Base-by-base conservation (phyloP, 2,888 invertebrate species). In the Leptopilina syphax region DNA sequence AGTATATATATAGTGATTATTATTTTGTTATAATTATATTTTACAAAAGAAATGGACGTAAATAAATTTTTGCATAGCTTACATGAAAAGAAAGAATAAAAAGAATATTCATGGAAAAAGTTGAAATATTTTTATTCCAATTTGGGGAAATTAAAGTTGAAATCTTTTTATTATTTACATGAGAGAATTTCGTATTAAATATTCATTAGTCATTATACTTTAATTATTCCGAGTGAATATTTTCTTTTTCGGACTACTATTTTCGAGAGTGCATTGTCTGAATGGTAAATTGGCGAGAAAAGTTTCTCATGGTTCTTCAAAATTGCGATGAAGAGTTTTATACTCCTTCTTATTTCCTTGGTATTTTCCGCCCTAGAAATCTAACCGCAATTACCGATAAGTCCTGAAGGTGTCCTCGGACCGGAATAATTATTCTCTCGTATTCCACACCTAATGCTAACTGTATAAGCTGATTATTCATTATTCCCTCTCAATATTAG, bases 401-500 rank as follows among this genome's bases (percentile, higher is more conserved):
- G 65, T 65, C 65, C 65, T 41, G 65, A 34, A 65, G 65, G 34
- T 65, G 24, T 65, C 65, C 65, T 65, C 65, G 65, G 65, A 65
- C 65, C 34, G 65, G 65, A 65, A 65, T 65, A 65, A 65, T 65
- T 65, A 65, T 65, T 65, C 65, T 65, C 65, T 65, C 65, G 34
- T 65, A 65, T 27, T 34, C 34, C 34, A 41, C 13, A 41, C 65
- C 27, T 34, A 13, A 24, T 24, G 9, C 65, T 60, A 60, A 24
- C 63, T 63, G 34, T 34, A 65, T 50, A 6, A 34, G 34, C 65
- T 65, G 65, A 65, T 65, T 65, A 65, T 65, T 65, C 65, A 65
- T 65, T 65, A 34, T 27, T 10, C 13, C 34, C 65, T 65, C 13
- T 65, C 65, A 65, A 65, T 65, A 65, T 41, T 65, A 34, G 65